phyloP scores from a whole-genome alignment of 1,140 invertebrate genomes.

The Dermatophagoides farinae region DNA sequence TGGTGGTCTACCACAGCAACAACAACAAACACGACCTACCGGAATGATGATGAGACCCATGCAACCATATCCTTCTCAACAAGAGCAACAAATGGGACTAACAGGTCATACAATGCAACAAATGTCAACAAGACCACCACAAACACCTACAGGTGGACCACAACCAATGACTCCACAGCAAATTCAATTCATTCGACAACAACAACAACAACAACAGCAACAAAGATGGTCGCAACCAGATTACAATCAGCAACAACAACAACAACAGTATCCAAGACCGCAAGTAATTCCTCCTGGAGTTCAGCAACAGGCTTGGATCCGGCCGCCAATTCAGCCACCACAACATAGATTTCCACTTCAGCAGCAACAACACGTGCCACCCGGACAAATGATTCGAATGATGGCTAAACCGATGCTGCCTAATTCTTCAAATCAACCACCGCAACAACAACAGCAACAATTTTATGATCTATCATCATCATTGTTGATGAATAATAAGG shows the following conservation, averaged over 20 bases:
- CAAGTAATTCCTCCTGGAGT: neutral
- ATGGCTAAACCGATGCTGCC: slow-evolving; percentile 14
- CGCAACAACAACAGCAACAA: slow-evolving; percentile 21
- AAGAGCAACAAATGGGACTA: slow-evolving; percentile 10
- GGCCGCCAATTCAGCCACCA: neutral
- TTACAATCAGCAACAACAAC: neutral
- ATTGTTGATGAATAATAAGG: neutral
- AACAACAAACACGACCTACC: slow-evolving; percentile 5
- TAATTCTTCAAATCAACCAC: slow-evolving; percentile 7
- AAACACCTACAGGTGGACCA: neutral
- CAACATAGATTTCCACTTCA: slow-evolving; percentile 2
- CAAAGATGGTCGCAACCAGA: slow-evolving; percentile 12
- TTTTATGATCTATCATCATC: neutral
- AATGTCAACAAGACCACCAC: neutral
- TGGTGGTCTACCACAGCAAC: slow-evolving; percentile 16
- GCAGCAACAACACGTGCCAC: slow-evolving; percentile 18
- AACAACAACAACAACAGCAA: slow-evolving; percentile 7
- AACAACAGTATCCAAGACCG: slow-evolving; percentile 15
- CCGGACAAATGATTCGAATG: slow-evolving; percentile 15
- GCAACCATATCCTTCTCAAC: neutral
- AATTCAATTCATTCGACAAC: slow-evolving; percentile 6
- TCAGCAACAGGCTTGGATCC: neutral
- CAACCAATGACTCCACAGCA: neutral
- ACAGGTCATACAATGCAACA: neutral
- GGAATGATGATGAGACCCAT: slow-evolving; percentile 4